Evolutionary conservation across 2,797 vertebrate genomes (phyloP).

Genomic region (Pipistrellus nathusii): DNA sequence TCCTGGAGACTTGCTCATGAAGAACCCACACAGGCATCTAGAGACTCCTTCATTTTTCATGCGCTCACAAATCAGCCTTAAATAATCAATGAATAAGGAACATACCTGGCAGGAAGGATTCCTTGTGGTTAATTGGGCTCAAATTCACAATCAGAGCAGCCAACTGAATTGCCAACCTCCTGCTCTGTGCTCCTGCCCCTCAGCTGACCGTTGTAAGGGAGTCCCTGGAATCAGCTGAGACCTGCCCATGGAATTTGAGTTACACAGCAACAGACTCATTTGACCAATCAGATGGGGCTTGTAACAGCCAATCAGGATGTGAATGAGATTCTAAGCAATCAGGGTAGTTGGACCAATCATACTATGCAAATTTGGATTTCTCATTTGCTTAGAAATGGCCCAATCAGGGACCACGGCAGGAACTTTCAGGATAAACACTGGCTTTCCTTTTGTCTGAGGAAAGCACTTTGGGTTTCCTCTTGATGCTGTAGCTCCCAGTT

Average conservation of each 20-base stretch:
- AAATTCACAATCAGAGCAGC: neutral
- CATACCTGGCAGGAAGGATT: neutral
- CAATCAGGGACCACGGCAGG: neutral
- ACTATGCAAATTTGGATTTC: neutral
- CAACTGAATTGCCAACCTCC: neutral
- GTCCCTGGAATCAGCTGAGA: neutral
- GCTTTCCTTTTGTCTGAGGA: neutral
- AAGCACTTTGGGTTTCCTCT: neutral
- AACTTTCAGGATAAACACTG: neutral
- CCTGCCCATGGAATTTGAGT: neutral
- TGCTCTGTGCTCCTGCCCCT: neutral
- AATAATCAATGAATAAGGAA: constrained; percentile 20
- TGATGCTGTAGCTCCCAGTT: neutral
- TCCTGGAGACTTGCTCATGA: constrained; percentile 49
- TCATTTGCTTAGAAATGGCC: neutral
- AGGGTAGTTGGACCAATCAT: neutral
- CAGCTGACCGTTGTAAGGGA: neutral
- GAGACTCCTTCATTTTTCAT: constrained; percentile 51
- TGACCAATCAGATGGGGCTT: neutral
- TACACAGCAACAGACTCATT: neutral
- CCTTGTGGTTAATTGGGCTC: neutral
- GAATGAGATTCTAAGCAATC: neutral
- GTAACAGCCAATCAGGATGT: neutral
- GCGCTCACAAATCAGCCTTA: constrained; percentile 58
- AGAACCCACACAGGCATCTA: constrained; percentile 32